Evolutionary conservation across 2,797 vertebrate genomes (phyloP).

Genomic region (Galago senegalensis): DNA sequence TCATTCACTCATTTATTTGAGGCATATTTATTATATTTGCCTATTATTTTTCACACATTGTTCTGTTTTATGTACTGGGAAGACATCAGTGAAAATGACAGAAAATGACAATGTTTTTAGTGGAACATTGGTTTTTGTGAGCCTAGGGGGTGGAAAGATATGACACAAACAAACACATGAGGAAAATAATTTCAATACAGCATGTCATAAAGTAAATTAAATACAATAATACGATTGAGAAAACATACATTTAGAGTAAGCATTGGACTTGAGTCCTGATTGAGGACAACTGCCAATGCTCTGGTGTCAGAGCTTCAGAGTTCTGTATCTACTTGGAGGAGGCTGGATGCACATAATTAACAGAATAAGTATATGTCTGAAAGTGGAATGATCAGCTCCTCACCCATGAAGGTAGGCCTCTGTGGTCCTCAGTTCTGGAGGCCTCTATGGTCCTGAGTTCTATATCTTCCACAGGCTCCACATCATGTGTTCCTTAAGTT

Average conservation of each 20-base stretch:
- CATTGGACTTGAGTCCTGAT: neutral
- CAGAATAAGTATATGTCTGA: no score
- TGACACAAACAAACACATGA: neutral
- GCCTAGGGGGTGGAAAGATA: neutral
- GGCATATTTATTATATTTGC: neutral
- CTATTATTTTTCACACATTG: neutral
- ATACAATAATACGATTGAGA: neutral
- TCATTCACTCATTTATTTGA: neutral
- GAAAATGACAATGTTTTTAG: neutral
- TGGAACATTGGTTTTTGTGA: neutral
- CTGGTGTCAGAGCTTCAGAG: neutral
- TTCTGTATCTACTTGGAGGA: no score
- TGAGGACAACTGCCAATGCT: neutral
- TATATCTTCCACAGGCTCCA: neutral
- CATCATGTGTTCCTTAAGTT: neutral
- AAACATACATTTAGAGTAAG: neutral
- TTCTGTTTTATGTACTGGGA: neutral
- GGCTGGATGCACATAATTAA: no score
- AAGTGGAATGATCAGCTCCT: no score
- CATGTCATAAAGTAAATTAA: neutral
- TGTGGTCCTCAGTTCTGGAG: no score
- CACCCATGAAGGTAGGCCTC: no score
- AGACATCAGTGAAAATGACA: neutral
- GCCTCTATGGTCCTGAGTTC: no score
- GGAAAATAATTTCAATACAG: neutral